Base-by-base conservation (phyloP, 1,140 invertebrate genomes). In the Pogonus chalceus region DNA sequence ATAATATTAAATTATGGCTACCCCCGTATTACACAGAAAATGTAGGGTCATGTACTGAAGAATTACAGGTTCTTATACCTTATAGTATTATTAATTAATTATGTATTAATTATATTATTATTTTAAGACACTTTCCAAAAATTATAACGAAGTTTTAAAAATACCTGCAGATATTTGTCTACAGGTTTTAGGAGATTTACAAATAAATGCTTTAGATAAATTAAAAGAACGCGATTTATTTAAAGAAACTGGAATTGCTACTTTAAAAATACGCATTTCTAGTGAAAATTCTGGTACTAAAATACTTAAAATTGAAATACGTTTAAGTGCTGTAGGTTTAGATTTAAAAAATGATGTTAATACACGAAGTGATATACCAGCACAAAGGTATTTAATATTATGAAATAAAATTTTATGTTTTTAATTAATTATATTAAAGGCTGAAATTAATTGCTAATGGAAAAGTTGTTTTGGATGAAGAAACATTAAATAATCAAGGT, bases 1-100 rank as follows among this genome's bases (percentile, higher is more conserved):
- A 86, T 23, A 74, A 76, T 58, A 70, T 87, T 1, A 87, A 86
- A 63, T 65, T 89, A 43, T 89, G 86, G 86, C 70, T 82, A 49
- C 67, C 76, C 24, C 86, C 86, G 0, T 89, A 83, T 65, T 79
- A 76, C 52, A 63, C 62, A n/a, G 70, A 76, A 56, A 72, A 70
- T 22, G 63, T 68, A 10, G 70, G 72, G 16, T 55, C 66, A 24
- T 67, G 69, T 22, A 68, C 72, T 26, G 59, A 56, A 0, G 69
- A 75, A 43, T 62, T 74, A 59, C 67, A 76, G 69, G 79, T 73
- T 63, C 9, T 52, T 49, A 53, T 31, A 53, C 26, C 54, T 58
- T 55, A 43, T 22, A 12, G 31, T 59, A 66, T 51, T 50, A 56
- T 52, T 49, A 1, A 47, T 51, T n/a, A 24, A 9, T 9, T 24